Base-by-base conservation (phyloP, 2,113 vertebrate genomes). In the Paratilapia polleni region DNA sequence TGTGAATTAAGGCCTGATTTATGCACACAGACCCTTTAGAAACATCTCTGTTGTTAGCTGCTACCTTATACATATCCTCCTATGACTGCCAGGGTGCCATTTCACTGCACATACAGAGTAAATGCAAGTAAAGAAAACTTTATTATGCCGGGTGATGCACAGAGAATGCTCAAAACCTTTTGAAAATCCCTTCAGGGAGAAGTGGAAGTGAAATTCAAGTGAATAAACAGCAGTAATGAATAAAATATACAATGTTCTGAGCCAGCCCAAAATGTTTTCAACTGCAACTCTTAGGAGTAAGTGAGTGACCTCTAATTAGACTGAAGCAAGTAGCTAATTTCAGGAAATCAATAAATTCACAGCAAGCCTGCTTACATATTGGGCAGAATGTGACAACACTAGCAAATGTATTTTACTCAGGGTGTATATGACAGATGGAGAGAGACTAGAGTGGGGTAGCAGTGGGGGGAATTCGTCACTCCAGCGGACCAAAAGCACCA, bases 391-490 rank as follows among this genome's bases (percentile, higher is more conserved):
- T 77, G 80, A 84, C 86, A 82, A 87, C 47, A 57, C 52, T 62
- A 66, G 79, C 38, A 60, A 91, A 90, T 66, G 52, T 73, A 26
- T 88, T 82, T 81, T 28, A 84, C 75, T 77, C 81, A 62, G 75
- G 76, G 66, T 56, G 82, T 47, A 63, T 19, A 80, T 80, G 87
- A 91, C 95, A 96, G 96, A 96, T 95, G 94, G 94, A 90, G 74
- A 80, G 84, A 87, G 88, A 87, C 80, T 85, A 66, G 85, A 84
- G 66, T 54, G 64, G 66, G 34, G 83, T 3, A 78, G 47, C 76
- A 31, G 82, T 54, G 56, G 83, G 85, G 87, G 89, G 85, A 66
- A 70, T 83, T 77, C 56, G 83, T 91, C 84, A 81, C 82, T 82
- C 80, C 84, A 78, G 82, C 78, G 88, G 87, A 90, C 89, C 90